Evolutionary conservation across 2,113 vertebrate genomes (phyloP), one percentile per base, ranked within the genome.

Genomic region (Pycnonotus jocosus): DNA sequence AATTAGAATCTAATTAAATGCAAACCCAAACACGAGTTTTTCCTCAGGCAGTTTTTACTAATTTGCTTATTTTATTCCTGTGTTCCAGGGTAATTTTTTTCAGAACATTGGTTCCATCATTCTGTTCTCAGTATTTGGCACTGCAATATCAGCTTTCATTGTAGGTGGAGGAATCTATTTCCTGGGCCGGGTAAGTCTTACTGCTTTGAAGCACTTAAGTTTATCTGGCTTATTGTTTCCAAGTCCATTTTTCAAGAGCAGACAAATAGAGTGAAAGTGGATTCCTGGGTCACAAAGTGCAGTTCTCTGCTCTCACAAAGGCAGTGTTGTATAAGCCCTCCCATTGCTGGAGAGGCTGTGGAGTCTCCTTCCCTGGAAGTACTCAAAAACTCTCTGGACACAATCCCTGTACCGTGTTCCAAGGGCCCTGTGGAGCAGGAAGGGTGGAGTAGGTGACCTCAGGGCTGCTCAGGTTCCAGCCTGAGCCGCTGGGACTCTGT

Each of bases 41-140:
- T 15, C 33, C 51, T 74, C 50, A 27, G 31, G 89, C 80, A 3
- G 18, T 92, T 91, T 81, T 86, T 90, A 58, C 60, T 81, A 13
- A 65, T 74, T 91, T 53, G 35, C 16, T 81, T 69, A 15, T n/a
- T 93, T 65, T 61, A 10, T 82, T 74, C 28, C 69, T 95, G 37
- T 94, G 45, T 94, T 97, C 51, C 89, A 99, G 99, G 99, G 99
- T 78, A 99, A 99, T 97, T 99, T 99, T 97, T 99, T 99, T 96
- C 99, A 99, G 96, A 99, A 99, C 95, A 99, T 99, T 16, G 99
- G 99, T 71, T 99, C 99, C 96, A 99, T 99, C 97, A 98, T 99
- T 22, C 98, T 99, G 6, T 99, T 99, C 96, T 99, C 99, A 93
- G 99, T 99, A 28, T 99, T 99, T 90, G 99, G 99, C 71, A 99